Base-by-base conservation (phyloP, 2,888 invertebrate genomes). In the Odontocolon sp. region DNA sequence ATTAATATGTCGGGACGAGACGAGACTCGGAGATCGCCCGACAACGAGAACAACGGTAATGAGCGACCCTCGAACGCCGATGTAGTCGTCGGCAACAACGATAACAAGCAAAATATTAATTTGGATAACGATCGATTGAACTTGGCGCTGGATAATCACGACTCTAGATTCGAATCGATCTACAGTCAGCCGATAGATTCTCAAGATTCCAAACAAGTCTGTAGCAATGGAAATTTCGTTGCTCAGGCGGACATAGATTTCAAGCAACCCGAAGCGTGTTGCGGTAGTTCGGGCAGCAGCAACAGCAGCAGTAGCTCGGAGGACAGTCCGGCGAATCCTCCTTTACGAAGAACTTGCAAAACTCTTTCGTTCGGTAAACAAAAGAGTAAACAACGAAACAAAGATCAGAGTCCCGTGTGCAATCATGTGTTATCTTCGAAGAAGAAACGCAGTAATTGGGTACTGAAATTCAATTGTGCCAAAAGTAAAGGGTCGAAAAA, bases 391-490 rank as follows among this genome's bases (percentile, higher is more conserved):
- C 89, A 88, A 69, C 87, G 87, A 45, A 87, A 83, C 63, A 90
- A 90, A 54, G 90, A 90, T 71, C 87, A 86, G 68, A 88, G 83
- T 81, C 87, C 89, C 42, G 84, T 84, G 47, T 90, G 90, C 79
- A 90, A 86, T 84, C 90, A 90, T 70, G 84, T 87, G 50, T 80
- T 90, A 59, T 87, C 89, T 33, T 87, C 89, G 1, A 90, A 90
- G 68, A 90, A 90, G 78, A 90, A 90, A 68, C 87, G 89, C 18
- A 89, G 87, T 61, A 90, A 88, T 78, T 90, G 90, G 90, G 90
- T 89, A 11, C 54, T 89, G 52, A 90, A 90, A 61, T 90, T 90
- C 80, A 90, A 90, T 72, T 90, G 90, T 45, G 87, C 90, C 3
- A 90, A 90, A 52, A 90, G 85, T 59, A 90, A 90, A 86, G 84